Percentiles rank a stretch among this genome's conserved stretches.
Conservation (phyloP, 35 echinoderm and acorn worm species). For the Chiridota heheva region DNA sequence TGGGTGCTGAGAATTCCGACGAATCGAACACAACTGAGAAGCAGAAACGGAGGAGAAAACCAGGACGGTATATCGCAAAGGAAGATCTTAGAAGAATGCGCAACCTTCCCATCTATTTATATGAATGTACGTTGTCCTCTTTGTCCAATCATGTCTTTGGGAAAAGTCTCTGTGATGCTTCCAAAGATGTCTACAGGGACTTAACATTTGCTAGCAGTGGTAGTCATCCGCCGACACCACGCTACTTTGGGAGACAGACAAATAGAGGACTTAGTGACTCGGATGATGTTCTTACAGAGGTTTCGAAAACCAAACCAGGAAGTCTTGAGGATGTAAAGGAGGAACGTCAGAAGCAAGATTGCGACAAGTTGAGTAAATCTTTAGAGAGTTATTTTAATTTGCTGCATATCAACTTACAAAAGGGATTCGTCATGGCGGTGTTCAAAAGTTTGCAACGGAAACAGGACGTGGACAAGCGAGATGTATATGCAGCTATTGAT, state of each 20-base stretch:
- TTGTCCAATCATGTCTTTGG: conserved; percentile 62
- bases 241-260: background rate
- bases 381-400: conserved; percentile 57
- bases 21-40: background rate
- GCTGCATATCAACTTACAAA: conserved; percentile 60
- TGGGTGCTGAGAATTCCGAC: background rate
- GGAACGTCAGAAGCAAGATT: background rate
- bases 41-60: background rate
- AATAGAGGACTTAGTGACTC: conserved; percentile 20
- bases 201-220: conserved; percentile 62
- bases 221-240: background rate
- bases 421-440: conserved; percentile 81
- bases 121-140: conserved; percentile 73
- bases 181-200: conserved; percentile 66
- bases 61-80: background rate
- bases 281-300: background rate
- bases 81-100: background rate
- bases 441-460: conserved; percentile 76
- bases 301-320: background rate
- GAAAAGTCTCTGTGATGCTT: conserved; percentile 7
- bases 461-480: conserved; percentile 63
- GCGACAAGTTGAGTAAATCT: conserved; percentile 40
- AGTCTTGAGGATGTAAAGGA: background rate
- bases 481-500: conserved; percentile 79
- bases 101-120: conserved; percentile 80